Conservation (phyloP, 2,113 vertebrate species). For the Casuarius casuarius region DNA sequence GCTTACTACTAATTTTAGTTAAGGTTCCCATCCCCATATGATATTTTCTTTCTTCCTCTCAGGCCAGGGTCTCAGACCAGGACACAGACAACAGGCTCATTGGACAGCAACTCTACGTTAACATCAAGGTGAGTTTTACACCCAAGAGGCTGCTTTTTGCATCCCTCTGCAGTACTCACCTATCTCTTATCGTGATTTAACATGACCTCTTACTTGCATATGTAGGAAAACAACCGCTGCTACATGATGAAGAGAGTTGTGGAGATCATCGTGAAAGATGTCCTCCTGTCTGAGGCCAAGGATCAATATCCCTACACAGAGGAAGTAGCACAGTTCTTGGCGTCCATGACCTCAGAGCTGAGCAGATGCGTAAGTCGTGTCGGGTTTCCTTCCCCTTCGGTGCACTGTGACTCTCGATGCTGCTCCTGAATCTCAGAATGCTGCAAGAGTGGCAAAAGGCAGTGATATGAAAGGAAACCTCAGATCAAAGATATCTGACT, state of each 20-base stretch:
- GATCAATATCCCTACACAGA: conserved; percentile 39
- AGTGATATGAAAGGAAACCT: conserved; percentile 45
- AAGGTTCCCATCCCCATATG: background rate
- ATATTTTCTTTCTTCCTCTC: background rate
- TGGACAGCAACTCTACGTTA: conserved; percentile 57
- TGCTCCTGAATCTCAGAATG: background rate
- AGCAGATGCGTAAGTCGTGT: conserved; percentile 70
- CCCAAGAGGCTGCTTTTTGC: background rate
- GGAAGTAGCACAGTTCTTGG: conserved; percentile 74
- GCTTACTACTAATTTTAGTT: background rate
- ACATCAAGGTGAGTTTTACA: conserved; percentile 64
- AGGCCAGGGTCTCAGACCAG: conserved; percentile 67
- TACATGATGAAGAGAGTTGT: conserved; percentile 80
- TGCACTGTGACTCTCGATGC: rapidly evolving
- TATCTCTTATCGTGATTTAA: background rate
- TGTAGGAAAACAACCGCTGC: conserved; percentile 74
- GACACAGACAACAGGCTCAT: conserved; percentile 77
- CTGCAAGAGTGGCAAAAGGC: background rate
- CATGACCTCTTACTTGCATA: background rate
- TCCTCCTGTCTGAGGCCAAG: conserved; percentile 54
- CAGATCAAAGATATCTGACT: conserved; percentile 29
- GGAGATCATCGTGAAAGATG: conserved; percentile 70
- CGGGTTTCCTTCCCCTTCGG: background rate
- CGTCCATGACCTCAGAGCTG: conserved; percentile 65
- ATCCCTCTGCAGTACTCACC: background rate